Percentiles rank a stretch among this genome's conserved stretches.
Conservation (phyloP, 2,113 vertebrate species). For the Fukomys damarensis region DNA sequence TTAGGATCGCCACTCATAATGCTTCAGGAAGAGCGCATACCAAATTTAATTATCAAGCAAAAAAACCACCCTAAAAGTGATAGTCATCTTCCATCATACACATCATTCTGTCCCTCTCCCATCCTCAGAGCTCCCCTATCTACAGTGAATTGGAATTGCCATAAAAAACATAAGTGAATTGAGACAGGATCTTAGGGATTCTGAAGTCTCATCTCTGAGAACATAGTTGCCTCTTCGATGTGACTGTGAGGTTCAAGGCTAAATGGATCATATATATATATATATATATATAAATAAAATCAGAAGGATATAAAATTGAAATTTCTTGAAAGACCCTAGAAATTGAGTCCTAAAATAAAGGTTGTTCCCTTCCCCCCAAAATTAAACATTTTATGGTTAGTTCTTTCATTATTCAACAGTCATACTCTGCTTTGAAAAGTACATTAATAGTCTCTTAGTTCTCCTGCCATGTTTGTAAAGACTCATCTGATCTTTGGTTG, state of each 20-base stretch:
- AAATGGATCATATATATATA: too few species aligned
- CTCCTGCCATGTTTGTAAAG: neutral
- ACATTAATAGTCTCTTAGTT: neutral
- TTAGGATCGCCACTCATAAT: neutral
- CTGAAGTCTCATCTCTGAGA: neutral
- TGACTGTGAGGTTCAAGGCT: neutral
- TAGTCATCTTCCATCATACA: neutral
- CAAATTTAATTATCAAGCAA: neutral
- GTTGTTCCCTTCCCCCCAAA: neutral
- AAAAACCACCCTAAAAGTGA: neutral
- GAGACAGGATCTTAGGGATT: neutral
- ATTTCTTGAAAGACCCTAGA: neutral
- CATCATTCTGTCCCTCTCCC: neutral
- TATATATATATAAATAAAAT: neutral
- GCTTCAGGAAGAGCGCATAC: neutral
- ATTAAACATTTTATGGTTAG: neutral
- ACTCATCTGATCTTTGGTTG: neutral
- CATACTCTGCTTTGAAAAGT: neutral
- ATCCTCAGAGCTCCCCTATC: neutral
- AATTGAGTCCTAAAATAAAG: neutral
- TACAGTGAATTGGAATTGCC: neutral
- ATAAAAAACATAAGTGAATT: neutral
- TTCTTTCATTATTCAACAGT: slow-evolving; percentile 31
- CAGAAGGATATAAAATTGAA: neutral
- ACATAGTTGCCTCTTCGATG: neutral